Conservation (phyloP, 2,113 vertebrate species). For the Osmerus mordax region DNA sequence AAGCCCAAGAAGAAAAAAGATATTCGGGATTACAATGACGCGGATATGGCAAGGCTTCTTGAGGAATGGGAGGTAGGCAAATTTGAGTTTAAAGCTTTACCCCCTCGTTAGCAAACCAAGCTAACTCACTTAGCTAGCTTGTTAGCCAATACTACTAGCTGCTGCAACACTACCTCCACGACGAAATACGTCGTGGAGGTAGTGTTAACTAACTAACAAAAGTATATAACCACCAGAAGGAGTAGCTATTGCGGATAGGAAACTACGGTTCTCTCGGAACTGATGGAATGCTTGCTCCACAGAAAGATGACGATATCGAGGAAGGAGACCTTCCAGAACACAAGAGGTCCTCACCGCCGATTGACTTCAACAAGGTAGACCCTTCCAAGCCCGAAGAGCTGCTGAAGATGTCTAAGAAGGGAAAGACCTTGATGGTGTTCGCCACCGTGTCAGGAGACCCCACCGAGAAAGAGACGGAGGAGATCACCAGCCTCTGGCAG, state of each 20-base stretch:
- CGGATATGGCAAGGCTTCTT: slow-evolving; percentile 93
- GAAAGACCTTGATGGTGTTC: slow-evolving; percentile 95
- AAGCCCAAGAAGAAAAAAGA: slow-evolving; percentile 84
- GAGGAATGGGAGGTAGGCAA: slow-evolving; percentile 91
- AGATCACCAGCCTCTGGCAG: slow-evolving; percentile 94
- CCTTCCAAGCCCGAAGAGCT: slow-evolving; percentile 89
- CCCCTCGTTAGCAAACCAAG: too few relatives aligned
- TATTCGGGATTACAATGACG: slow-evolving; percentile 94
- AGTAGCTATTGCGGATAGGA: too few relatives aligned
- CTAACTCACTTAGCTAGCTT: slow-evolving; percentile 10
- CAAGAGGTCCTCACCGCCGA: slow-evolving; percentile 81
- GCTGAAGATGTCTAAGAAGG: slow-evolving; percentile 91
- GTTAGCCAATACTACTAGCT: background rate
- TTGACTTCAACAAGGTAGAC: slow-evolving; percentile 91
- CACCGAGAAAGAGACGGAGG: slow-evolving; percentile 92
- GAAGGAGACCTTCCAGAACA: slow-evolving; percentile 95
- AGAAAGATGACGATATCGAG: slow-evolving; percentile 97
- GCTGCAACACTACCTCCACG: background rate
- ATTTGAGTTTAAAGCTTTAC: too few relatives aligned
- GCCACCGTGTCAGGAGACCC: slow-evolving; percentile 86
- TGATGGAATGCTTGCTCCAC: background rate
- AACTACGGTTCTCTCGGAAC: too few relatives aligned
- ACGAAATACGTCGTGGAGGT: background rate
- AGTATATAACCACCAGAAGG: too few relatives aligned
- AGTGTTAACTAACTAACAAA: too few relatives aligned